A percentile compares a stretch with the other conserved stretches of the same genome.
Conservation (phyloP, 2,113 vertebrate genomes). For the Lophura nycthemera region DNA sequence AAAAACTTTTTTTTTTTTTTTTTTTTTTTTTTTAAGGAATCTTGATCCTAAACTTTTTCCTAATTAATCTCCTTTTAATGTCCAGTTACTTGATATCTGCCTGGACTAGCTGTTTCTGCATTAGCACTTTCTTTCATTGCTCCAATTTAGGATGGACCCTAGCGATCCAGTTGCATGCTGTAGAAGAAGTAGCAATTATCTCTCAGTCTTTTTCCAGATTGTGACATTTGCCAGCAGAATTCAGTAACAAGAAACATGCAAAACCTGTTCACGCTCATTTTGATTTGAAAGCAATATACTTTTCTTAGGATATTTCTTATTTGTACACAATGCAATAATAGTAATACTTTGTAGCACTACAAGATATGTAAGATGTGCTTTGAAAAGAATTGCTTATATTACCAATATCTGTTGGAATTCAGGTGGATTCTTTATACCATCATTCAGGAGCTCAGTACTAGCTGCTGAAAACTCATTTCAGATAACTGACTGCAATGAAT, state of each 20-base stretch:
- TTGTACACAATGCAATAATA: slow-evolving; percentile 4
- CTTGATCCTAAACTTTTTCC: not conserved
- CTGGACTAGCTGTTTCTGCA: not conserved
- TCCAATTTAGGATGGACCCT: not conserved
- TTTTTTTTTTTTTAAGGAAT: not conserved
- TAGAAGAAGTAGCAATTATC: not conserved
- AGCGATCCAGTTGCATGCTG: accelerated
- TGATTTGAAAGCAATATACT: slow-evolving; percentile 40
- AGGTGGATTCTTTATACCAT: not conserved
- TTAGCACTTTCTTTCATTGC: not conserved
- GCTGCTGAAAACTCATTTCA: not conserved
- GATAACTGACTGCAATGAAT: not conserved
- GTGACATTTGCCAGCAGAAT: not conserved
- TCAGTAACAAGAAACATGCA: not conserved
- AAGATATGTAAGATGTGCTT: not conserved
- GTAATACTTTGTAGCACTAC: slow-evolving; percentile 18
- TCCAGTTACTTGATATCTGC: not conserved
- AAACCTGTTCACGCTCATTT: not conserved
- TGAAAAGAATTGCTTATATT: slow-evolving; percentile 47
- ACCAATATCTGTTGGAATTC: slow-evolving; percentile 21
- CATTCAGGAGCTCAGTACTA: slow-evolving; percentile 3
- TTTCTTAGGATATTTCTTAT: slow-evolving; percentile 33
- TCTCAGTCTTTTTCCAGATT: not conserved
- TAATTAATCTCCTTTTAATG: not conserved
- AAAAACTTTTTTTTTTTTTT: not conserved